Base-by-base conservation (phyloP, 2,888 invertebrate genomes). In the Oligia fasciuncula region DNA sequence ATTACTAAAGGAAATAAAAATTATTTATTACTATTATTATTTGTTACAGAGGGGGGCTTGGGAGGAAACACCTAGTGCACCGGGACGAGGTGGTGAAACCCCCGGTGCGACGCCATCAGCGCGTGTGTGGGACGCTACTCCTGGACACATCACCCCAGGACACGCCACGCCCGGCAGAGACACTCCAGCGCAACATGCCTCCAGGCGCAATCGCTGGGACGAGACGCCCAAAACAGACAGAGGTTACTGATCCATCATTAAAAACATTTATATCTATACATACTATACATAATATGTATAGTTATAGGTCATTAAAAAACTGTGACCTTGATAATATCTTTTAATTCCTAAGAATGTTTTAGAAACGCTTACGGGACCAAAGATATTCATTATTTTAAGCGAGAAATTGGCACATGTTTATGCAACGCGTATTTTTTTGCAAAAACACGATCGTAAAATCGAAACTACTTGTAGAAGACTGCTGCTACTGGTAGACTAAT, bases 221-320 rank as follows among this genome's bases (percentile, higher is more conserved):
- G 99, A 99, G 95, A 99, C 99, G 0, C 99, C 99, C 1, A 99
- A 99, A 97, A 99, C 99, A 6, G 99, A 99, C 93, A 97, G 99
- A 93, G 98, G 98, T 98, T 91, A 73, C 54, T 73, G 67, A 29
- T 51, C 9, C 23, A 29, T 40, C n/a, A n/a, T n/a, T 60, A n/a
- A 60, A 60, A 11, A 13, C 11, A n/a, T 9, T 4, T 23, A 57
- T 8, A 19, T n/a, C 57, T 29, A 29, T 29, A 29, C 29, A 29
- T 29, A 29, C 29, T 29, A 29, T 29, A 29, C 29, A 29, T 29
- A 29, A 29, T 29, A 29, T 29, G 29, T 29, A 29, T 29, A 29
- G 29, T 29, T 29, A 29, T 29, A 29, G 29, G 29, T 29, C 29
- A 29, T 29, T 29, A 29, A 29, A 29, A 29, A 29, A 29, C 29